Evolutionary conservation across 2,888 invertebrate genomes (phyloP).

Genomic region (Brassicogethes aeneus): DNA sequence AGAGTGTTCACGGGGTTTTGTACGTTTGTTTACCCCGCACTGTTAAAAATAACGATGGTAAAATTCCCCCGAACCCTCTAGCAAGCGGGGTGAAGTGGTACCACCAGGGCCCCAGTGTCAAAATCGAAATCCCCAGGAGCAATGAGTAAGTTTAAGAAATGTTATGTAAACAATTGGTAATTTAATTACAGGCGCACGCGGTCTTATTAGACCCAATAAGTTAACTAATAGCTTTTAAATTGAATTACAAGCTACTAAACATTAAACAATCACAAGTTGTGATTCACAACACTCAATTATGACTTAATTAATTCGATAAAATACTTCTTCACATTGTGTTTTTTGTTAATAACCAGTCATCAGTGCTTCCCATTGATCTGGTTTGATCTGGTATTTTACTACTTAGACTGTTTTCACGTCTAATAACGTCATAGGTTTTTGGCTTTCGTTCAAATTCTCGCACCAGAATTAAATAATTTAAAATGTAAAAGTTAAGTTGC

Average conservation of each 20-base stretch:
- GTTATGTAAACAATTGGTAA: not conserved
- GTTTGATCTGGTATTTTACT: not conserved
- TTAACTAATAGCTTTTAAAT: not conserved
- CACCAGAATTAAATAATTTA: no score
- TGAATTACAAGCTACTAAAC: no score
- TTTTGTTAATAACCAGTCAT: not conserved
- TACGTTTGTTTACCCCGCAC: conserved; percentile 35
- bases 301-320: no score
- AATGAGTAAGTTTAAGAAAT: not conserved
- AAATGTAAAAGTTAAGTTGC: no score
- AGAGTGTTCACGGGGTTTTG: conserved; percentile 26
- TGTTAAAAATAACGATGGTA: conserved; percentile 32
- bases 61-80: conserved; percentile 38
- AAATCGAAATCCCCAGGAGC: conserved; percentile 28
- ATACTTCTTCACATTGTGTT: no score
- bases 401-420: no score
- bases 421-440: no score
- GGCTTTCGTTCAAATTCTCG: no score
- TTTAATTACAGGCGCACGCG: not conserved
- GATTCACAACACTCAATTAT: no score
- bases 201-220: not conserved
- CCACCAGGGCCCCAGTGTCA: conserved; percentile 45
- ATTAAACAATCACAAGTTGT: no score
- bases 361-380: not conserved
- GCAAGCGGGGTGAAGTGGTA: conserved; percentile 38